Evolutionary conservation across 2,888 invertebrate genomes (phyloP).

Genomic region (Eumacrocentrus americanus): DNA sequence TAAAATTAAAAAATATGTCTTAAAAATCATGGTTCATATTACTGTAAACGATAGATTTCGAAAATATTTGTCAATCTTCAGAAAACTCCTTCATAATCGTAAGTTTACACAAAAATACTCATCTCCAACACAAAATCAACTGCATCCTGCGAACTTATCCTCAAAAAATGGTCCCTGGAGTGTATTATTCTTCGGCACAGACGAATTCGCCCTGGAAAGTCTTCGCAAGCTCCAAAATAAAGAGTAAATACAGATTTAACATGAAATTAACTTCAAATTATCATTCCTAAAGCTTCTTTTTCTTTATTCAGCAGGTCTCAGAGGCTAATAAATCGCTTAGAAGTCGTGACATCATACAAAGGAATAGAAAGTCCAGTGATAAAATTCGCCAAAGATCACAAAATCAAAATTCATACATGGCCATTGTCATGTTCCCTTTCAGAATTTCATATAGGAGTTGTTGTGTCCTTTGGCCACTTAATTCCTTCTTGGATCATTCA

Average conservation of each 20-base stretch:
- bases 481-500: constrained; percentile 79
- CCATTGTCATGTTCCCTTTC: constrained; percentile 62
- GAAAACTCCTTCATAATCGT: no score
- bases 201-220: constrained; percentile 80
- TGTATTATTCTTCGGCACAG: constrained; percentile 86
- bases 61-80: no score
- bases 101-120: background rate
- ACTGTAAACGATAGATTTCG: no score
- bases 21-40: no score
- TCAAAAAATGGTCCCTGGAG: constrained; percentile 59
- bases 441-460: constrained; percentile 83
- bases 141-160: background rate
- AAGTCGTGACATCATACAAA: constrained; percentile 75
- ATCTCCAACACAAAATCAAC: background rate
- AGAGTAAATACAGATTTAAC: constrained; percentile 70
- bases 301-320: constrained; percentile 63
- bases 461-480: constrained; percentile 92
- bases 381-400: constrained; percentile 70
- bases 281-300: constrained; percentile 2
- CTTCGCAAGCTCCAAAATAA: constrained; percentile 71
- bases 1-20: no score
- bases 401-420: constrained; percentile 72
- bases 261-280: background rate
- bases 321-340: constrained; percentile 65
- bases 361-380: constrained; percentile 70